These are phyloP conservation scores for Potorous gilbertii DNA, from an alignment of 2,797 vertebrate species.

Conservation along the genomic window DNA sequence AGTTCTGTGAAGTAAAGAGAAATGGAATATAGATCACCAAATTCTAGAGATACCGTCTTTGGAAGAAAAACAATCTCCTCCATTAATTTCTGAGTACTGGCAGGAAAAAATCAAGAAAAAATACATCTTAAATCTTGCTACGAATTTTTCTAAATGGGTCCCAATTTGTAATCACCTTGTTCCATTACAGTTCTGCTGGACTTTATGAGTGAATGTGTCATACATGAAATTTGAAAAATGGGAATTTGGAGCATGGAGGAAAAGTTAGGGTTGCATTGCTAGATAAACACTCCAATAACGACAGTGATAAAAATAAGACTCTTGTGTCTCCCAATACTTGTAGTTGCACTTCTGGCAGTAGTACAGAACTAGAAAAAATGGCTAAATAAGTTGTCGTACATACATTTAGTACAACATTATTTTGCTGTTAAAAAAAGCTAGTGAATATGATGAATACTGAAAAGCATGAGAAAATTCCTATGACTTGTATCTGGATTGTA, in stretches of 20 bases:
- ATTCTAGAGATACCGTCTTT: no score
- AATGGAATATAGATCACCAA: not conserved
- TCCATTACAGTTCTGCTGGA: not conserved
- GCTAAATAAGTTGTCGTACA: no score
- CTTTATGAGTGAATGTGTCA: not conserved
- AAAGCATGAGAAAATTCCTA: not conserved
- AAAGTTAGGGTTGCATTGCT: not conserved
- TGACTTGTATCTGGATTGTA: not conserved
- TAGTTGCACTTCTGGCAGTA: not conserved
- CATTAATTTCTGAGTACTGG: not conserved
- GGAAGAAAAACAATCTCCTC: not conserved
- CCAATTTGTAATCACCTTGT: not conserved
- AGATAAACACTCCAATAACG: not conserved
- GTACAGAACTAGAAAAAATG: no score
- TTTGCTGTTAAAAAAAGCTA: not conserved
- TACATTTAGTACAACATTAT: not conserved
- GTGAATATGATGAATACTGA: not conserved
- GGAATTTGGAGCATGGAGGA: not conserved
- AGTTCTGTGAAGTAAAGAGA: not conserved
- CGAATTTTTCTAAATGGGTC: not conserved
- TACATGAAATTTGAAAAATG: not conserved
- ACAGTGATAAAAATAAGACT: not conserved
- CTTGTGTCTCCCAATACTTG: not conserved
- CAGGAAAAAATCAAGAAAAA: not conserved
- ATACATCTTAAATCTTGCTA: not conserved